Conservation (phyloP, 92 coral and sea anemone species). For the Epizoanthus stellaris region DNA sequence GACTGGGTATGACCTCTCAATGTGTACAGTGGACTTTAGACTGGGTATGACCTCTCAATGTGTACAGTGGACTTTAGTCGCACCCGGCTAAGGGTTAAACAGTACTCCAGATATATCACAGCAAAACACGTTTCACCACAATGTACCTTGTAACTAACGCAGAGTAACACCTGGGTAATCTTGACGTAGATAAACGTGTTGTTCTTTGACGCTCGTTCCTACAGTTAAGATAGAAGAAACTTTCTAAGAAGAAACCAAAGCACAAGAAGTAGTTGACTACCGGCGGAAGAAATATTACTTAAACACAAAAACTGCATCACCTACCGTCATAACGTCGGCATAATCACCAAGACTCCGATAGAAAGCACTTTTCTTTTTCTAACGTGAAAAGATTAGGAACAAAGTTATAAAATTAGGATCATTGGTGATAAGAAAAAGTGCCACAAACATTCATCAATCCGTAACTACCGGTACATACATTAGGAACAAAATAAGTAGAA, state of each 20-base stretch:
- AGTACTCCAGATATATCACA: neutral
- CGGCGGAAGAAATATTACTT: too few relatives aligned
- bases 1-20: too few relatives aligned
- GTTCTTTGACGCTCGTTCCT: constrained; percentile 97
- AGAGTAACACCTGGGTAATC: constrained; percentile 84
- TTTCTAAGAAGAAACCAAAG: neutral
- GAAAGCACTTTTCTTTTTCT: constrained; percentile 86
- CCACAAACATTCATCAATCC: neutral
- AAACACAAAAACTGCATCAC: constrained; percentile 34
- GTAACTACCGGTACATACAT: too few relatives aligned
- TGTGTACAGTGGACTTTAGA: too few relatives aligned
- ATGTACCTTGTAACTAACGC: constrained; percentile 94
- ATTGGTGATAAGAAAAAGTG: too few relatives aligned
- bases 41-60: too few relatives aligned
- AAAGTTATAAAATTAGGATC: neutral
- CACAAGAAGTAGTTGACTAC: neutral
- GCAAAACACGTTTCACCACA: neutral
- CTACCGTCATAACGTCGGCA: constrained; percentile 93
- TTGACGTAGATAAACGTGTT: constrained; percentile 96
- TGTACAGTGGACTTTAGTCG: too few relatives aligned
- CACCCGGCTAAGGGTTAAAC: neutral
- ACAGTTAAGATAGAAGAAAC: neutral
- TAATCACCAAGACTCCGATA: constrained; percentile 76
- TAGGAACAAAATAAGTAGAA: too few relatives aligned
- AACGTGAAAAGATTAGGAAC: constrained; percentile 6